phyloP scores from a whole-genome alignment of 2,113 vertebrate species.

The Elephas maximus region DNA sequence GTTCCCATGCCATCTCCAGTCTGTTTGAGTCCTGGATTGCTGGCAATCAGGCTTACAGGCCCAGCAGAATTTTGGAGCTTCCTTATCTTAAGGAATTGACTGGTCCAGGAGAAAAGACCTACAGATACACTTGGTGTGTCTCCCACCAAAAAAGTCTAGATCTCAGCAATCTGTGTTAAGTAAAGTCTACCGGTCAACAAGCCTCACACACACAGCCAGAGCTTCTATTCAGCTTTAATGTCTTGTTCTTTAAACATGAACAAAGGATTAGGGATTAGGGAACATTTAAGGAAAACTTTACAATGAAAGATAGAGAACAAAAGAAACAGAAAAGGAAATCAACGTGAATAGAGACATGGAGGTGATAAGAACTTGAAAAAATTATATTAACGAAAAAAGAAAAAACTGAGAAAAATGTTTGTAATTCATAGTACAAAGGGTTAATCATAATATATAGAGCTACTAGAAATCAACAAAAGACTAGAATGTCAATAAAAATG shows the following conservation, averaged over 20 bases:
- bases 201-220: neutral
- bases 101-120: neutral
- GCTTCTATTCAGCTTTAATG: neutral
- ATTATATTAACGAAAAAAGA: neutral
- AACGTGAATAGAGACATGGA: neutral
- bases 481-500: neutral
- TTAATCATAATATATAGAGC: neutral
- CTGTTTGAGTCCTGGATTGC: neutral
- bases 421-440: neutral
- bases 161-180: neutral
- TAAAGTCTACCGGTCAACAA: neutral
- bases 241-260: neutral
- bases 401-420: constrained; percentile 1
- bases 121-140: neutral
- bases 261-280: neutral
- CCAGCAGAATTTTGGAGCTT: neutral
- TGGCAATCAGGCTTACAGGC: neutral
- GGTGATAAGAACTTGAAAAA: neutral
- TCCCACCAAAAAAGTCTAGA: neutral
- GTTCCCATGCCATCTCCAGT: neutral
- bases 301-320: neutral
- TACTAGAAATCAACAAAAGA: neutral
- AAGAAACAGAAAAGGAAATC: neutral
- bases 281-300: neutral
- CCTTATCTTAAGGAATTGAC: neutral